Evolutionary conservation across 2,797 vertebrate genomes (phyloP).

Genomic region (Holocentrus rufus): DNA sequence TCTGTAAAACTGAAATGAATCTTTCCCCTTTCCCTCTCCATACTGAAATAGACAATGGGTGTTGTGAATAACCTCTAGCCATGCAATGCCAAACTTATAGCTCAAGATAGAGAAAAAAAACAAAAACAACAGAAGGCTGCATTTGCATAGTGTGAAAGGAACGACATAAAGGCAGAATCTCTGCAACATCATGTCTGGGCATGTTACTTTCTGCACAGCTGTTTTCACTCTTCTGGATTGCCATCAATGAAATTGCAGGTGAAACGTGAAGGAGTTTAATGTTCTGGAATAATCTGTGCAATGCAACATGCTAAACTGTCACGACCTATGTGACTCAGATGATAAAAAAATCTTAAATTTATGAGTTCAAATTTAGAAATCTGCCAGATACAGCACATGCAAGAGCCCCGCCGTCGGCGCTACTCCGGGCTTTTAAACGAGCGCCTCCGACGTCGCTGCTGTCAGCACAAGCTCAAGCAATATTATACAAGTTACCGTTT

Average conservation of each 20-base stretch:
- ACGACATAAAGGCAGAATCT: background rate
- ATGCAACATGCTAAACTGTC: background rate
- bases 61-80: too few relatives aligned
- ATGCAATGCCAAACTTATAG: too few relatives aligned
- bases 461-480: slow-evolving; percentile 34
- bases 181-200: slow-evolving; percentile 51
- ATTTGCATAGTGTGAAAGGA: slow-evolving; percentile 1
- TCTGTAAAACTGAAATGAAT: too few relatives aligned
- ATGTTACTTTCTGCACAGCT: slow-evolving; percentile 52
- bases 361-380: background rate
- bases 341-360: too few relatives aligned
- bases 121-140: too few relatives aligned
- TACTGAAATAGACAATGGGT: too few relatives aligned
- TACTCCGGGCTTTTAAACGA: slow-evolving; percentile 53
- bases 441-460: slow-evolving; percentile 54
- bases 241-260: slow-evolving; percentile 11
- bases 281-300: background rate
- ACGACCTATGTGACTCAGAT: background rate
- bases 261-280: background rate
- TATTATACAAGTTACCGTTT: slow-evolving; percentile 9
- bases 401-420: slow-evolving; percentile 40
- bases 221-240: slow-evolving; percentile 14
- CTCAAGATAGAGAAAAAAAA: too few relatives aligned
- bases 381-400: slow-evolving; percentile 65
- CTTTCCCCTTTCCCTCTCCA: too few relatives aligned